Evolutionary conservation across 2,888 invertebrate genomes (phyloP).

Genomic region (Drosophila phalerata): DNA sequence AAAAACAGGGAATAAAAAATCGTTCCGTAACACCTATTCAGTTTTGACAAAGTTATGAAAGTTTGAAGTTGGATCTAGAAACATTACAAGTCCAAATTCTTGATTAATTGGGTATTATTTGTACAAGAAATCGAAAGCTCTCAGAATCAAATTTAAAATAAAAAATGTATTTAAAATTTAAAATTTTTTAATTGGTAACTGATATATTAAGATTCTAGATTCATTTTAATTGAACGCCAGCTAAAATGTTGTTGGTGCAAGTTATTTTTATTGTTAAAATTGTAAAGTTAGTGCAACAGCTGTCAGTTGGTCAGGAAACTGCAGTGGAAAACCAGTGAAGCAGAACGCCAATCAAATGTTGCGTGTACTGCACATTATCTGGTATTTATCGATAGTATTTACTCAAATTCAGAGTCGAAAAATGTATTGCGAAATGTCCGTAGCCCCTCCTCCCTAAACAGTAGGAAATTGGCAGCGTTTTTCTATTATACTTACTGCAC

Average conservation of each 20-base stretch:
- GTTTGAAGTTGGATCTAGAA: too few species aligned
- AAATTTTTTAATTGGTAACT: too few species aligned
- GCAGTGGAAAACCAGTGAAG: constrained; percentile 32
- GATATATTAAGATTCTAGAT: not conserved
- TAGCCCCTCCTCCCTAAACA: not conserved
- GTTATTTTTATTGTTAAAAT: constrained; percentile 11
- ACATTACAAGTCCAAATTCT: too few species aligned
- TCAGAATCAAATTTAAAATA: too few species aligned
- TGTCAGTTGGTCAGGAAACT: constrained; percentile 10
- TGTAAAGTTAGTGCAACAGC: constrained; percentile 8
- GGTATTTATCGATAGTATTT: constrained; percentile 23
- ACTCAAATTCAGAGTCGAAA: constrained; percentile 23
- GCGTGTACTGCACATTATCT: constrained; percentile 41
- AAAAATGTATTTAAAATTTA: too few species aligned
- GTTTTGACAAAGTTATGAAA: too few species aligned
- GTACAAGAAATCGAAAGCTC: too few species aligned
- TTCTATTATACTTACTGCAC: constrained; percentile 20
- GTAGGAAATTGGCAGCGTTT: constrained; percentile 9
- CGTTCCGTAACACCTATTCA: too few species aligned
- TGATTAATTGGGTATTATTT: too few species aligned
- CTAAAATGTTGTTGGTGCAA: not conserved
- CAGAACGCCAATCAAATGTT: constrained; percentile 55
- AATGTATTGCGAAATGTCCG: constrained; percentile 52
- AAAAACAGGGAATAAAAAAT: not conserved
- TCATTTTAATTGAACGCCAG: constrained; percentile 1